A percentile compares a stretch with the other conserved stretches of the same genome.
Conservation (phyloP, 1,140 invertebrate species). For the Melanaphis sacchari region DNA sequence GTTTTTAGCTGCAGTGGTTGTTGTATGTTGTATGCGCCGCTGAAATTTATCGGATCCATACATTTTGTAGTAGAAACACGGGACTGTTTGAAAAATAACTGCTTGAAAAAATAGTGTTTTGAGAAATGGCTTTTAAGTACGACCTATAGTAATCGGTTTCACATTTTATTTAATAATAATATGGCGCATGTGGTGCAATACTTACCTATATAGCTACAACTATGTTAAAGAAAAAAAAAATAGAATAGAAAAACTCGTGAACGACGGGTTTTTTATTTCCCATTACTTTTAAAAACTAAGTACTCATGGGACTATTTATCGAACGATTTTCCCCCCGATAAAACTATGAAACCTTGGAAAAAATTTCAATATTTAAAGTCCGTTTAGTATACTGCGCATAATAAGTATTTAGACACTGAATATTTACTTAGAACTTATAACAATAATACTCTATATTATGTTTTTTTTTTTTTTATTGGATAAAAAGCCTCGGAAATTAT, state of each 20-base stretch:
- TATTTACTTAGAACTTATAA: too few species aligned
- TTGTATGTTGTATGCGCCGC: not conserved
- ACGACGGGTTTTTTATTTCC: not conserved
- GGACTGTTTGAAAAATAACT: not conserved
- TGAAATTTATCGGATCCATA: not conserved
- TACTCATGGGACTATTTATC: not conserved
- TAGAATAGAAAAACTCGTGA: not conserved
- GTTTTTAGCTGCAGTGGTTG: not conserved
- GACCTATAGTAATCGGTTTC: not conserved
- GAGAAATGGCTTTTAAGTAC: constrained; percentile 15
- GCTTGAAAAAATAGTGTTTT: not conserved
- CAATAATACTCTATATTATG: not conserved
- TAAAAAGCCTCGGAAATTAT: too few species aligned
- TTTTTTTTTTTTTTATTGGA: too few species aligned
- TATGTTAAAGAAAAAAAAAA: not conserved
- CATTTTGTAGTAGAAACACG: not conserved
- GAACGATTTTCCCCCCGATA: not conserved
- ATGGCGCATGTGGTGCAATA: not conserved
- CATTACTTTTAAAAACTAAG: not conserved
- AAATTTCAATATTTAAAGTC: not conserved
- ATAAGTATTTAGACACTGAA: not conserved
- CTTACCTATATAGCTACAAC: not conserved
- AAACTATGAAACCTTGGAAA: not conserved
- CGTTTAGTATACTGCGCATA: not conserved
- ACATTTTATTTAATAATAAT: not conserved